A percentile compares a stretch with the other conserved stretches of the same genome.
phyloP scores from a whole-genome alignment of 2,113 vertebrate genomes.

The Misgurnus mizolepis region DNA sequence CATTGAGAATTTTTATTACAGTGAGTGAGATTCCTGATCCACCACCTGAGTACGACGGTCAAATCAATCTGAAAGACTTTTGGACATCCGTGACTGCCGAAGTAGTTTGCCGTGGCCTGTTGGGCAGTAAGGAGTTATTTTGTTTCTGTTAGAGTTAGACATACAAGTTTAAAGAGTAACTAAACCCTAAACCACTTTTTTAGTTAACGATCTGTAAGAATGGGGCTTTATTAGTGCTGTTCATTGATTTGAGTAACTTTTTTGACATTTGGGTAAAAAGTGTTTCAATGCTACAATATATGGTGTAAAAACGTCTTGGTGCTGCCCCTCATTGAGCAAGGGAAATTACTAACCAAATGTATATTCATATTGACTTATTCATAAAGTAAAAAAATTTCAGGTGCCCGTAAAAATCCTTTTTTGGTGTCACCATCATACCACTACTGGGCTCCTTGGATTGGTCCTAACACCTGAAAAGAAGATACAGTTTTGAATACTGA shows the following conservation, averaged over 20 bases:
- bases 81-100: neutral
- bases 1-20: neutral
- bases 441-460: neutral
- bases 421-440: conserved; percentile 9
- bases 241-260: too few relatives aligned
- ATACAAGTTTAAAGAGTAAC: neutral
- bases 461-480: neutral
- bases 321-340: neutral
- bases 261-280: too few relatives aligned
- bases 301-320: too few relatives aligned
- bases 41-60: neutral
- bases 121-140: conserved; percentile 9
- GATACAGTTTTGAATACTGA: conserved; percentile 17
- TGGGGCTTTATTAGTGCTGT: too few relatives aligned
- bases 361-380: neutral
- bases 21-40: conserved; percentile 8
- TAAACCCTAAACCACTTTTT: too few relatives aligned
- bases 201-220: too few relatives aligned
- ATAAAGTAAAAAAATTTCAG: neutral
- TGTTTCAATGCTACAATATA: too few relatives aligned
- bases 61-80: neutral
- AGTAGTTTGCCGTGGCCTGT: neutral
- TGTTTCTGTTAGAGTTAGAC: neutral
- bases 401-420: neutral
- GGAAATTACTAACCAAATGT: neutral